Percentiles rank a stretch among this genome's conserved stretches.
Evolutionary conservation across 2,113 vertebrate genomes (phyloP).

Genomic region (Atractosteus spatula): DNA sequence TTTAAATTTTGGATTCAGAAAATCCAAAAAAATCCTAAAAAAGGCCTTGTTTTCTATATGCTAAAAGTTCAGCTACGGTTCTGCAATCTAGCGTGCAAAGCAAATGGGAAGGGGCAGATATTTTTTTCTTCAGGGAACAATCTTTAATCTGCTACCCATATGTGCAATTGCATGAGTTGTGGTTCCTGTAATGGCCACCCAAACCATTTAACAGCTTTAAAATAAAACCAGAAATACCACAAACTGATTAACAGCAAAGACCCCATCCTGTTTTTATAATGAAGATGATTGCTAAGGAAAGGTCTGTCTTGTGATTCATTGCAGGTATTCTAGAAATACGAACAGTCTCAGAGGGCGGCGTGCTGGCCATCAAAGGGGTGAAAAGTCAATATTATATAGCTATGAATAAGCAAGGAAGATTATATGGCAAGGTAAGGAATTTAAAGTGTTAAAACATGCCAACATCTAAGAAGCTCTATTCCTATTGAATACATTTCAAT

Average conservation of each 20-base stretch:
- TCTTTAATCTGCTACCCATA: slow-evolving; percentile 49
- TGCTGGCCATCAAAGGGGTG: slow-evolving; percentile 92
- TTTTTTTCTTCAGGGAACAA: slow-evolving; percentile 39
- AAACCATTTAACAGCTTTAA: slow-evolving; percentile 54
- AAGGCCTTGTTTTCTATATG: background rate
- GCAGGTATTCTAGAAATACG: slow-evolving; percentile 96
- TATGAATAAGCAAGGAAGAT: slow-evolving; percentile 90
- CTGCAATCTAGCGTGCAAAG: slow-evolving; percentile 53
- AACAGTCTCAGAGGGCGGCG: slow-evolving; percentile 90
- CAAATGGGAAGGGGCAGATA: slow-evolving; percentile 38
- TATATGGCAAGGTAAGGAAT: slow-evolving; percentile 88
- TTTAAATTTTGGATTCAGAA: no score
- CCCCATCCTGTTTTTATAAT: slow-evolving; percentile 38
- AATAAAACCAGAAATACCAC: slow-evolving; percentile 46
- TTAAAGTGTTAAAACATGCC: background rate
- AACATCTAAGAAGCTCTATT: background rate
- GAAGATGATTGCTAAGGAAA: slow-evolving; percentile 44
- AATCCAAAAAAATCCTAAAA: no score
- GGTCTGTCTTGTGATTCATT: slow-evolving; percentile 51
- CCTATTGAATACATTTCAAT: background rate
- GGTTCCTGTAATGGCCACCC: slow-evolving; percentile 51
- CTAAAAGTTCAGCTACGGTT: slow-evolving; percentile 26
- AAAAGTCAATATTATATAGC: slow-evolving; percentile 95
- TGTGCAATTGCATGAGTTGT: slow-evolving; percentile 50
- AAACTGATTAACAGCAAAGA: slow-evolving; percentile 48